These are phyloP conservation scores for Eubasilissa regina DNA, from an alignment of 1,140 invertebrate genomes.

Conservation along the genomic window DNA sequence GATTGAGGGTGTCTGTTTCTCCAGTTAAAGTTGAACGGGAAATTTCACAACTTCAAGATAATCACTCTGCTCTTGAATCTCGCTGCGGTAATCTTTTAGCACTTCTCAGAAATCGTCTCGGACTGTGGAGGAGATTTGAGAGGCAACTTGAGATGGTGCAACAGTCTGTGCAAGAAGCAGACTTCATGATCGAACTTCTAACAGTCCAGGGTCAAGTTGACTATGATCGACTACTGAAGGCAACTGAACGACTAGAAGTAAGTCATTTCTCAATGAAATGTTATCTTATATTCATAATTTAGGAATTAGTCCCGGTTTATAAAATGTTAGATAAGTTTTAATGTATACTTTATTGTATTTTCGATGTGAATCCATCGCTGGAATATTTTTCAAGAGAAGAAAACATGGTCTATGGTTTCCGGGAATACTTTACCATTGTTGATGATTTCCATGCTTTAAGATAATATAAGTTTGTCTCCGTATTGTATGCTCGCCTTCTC, in stretches of 20 bases:
- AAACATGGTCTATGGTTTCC: no score
- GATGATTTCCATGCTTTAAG: no score
- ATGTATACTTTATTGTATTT: no score
- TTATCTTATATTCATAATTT: no score
- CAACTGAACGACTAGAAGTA: conserved; percentile 85
- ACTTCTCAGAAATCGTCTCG: conserved; percentile 77
- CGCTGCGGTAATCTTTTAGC: conserved; percentile 78
- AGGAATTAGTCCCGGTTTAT: no score
- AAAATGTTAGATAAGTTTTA: no score
- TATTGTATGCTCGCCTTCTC: no score
- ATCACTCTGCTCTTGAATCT: conserved; percentile 79
- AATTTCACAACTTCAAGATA: conserved; percentile 82
- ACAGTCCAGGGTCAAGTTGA: conserved; percentile 86
- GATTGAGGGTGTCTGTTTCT: conserved; percentile 81
- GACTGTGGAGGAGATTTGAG: conserved; percentile 83
- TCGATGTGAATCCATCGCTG: no score
- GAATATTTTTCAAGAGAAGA: no score
- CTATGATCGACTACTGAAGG: conserved; percentile 85
- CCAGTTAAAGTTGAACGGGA: conserved; percentile 82
- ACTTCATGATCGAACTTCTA: conserved; percentile 88
- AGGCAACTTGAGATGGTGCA: conserved; percentile 83
- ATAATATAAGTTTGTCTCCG: no score
- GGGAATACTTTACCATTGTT: no score
- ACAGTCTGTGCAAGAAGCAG: conserved; percentile 84
- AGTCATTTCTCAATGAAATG: conserved; percentile 64